Evolutionary conservation across 2,888 invertebrate species (phyloP).

Genomic region (Leucophora obtusa): DNA sequence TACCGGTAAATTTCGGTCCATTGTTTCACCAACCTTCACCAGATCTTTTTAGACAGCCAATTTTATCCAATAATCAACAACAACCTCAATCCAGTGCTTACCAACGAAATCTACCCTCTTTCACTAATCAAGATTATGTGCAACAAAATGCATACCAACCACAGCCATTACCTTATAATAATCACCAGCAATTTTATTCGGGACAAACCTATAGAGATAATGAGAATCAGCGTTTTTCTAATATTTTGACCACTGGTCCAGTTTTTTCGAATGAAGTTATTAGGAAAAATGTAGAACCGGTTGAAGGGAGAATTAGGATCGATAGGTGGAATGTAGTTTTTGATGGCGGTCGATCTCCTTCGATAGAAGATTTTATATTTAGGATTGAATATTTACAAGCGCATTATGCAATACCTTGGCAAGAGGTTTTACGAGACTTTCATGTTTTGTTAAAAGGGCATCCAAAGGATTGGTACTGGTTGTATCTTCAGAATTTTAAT

Average conservation of each 20-base stretch:
- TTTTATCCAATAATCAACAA: too few species aligned
- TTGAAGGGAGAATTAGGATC: neutral
- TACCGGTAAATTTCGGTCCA: too few species aligned
- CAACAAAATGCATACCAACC: too few species aligned
- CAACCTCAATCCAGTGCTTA: too few species aligned
- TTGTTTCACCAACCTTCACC: too few species aligned
- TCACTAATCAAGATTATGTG: too few species aligned
- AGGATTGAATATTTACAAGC: constrained; percentile 27
- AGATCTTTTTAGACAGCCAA: too few species aligned
- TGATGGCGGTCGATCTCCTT: constrained; percentile 15
- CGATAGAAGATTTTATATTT: constrained; percentile 36
- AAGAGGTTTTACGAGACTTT: constrained; percentile 20
- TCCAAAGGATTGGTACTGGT: constrained; percentile 43
- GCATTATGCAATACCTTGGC: constrained; percentile 23
- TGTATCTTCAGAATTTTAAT: neutral
- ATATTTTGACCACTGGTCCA: neutral
- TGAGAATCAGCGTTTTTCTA: neutral
- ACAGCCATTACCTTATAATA: too few species aligned
- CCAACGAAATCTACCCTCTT: too few species aligned
- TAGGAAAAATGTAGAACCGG: neutral
- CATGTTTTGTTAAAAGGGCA: constrained; percentile 13
- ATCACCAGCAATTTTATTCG: too few species aligned
- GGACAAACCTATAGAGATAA: neutral
- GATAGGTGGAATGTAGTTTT: constrained; percentile 36
- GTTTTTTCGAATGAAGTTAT: too few species aligned